Conservation (phyloP, 2,888 invertebrate species). For the Amiota minor region DNA sequence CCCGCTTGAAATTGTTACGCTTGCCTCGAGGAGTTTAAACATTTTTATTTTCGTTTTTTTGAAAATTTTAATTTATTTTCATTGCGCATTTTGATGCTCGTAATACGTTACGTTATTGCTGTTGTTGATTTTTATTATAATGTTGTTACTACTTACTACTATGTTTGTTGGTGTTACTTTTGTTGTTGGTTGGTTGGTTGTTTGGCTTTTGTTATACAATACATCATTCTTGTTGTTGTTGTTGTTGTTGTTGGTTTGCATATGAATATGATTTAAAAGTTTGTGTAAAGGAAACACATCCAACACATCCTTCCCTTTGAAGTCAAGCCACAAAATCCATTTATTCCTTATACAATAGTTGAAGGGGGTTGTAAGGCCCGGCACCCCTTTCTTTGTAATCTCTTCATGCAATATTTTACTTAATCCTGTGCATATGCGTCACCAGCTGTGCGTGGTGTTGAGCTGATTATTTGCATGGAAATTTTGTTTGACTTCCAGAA, state of each 20-base stretch:
- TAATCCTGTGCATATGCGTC: constrained; percentile 70
- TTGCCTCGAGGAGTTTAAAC: not conserved
- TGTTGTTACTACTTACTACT: constrained; percentile 39
- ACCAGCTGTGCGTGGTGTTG: constrained; percentile 55
- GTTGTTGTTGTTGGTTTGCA: constrained; percentile 31
- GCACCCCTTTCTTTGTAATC: not conserved
- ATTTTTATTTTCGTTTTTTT: constrained; percentile 35
- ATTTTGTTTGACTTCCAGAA: not conserved
- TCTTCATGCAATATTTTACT: constrained; percentile 32
- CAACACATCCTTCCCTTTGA: not conserved
- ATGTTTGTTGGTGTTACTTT: constrained; percentile 55
- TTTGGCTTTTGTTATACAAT: constrained; percentile 52
- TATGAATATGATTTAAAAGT: constrained; percentile 25
- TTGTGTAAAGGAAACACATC: constrained; percentile 9
- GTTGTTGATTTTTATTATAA: constrained; percentile 31
- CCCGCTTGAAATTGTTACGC: not conserved
- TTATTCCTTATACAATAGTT: too few relatives aligned
- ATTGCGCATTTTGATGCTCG: constrained; percentile 70
- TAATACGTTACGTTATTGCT: constrained; percentile 69
- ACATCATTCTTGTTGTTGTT: constrained; percentile 19
- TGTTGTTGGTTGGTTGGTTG: constrained; percentile 57
- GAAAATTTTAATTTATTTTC: constrained; percentile 70
- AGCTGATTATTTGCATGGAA: constrained; percentile 3
- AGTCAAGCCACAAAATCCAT: not conserved
- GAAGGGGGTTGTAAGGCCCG: not conserved